Conservation (phyloP, 2,888 invertebrate species). For the Cataglyphis rosenhaueri region DNA sequence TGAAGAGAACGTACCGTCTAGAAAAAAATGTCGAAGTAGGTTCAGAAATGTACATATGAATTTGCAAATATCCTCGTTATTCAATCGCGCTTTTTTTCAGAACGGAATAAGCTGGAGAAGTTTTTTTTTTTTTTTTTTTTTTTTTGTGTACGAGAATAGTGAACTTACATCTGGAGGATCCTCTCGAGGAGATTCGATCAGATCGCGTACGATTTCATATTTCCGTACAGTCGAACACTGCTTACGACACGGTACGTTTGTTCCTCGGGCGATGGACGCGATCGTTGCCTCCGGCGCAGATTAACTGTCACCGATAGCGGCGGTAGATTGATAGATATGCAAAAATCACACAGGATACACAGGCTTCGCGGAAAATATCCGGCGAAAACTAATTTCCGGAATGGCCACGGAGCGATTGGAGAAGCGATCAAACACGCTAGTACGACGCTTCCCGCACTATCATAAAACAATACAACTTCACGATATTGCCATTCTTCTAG, state of each 20-base stretch:
- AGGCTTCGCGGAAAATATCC: slow-evolving; percentile 45
- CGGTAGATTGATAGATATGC: slow-evolving; percentile 46
- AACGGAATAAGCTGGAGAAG: neutral
- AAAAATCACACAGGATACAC: slow-evolving; percentile 41
- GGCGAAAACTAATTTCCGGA: slow-evolving; percentile 61
- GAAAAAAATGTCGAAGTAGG: neutral
- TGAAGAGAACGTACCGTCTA: neutral
- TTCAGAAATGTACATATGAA: neutral
- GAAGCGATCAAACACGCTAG: slow-evolving; percentile 49
- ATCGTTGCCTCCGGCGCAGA: slow-evolving; percentile 42
- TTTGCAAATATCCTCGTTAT: neutral
- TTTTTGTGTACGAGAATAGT: neutral
- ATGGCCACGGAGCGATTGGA: slow-evolving; percentile 53
- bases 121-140: neutral
- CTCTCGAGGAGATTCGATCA: neutral
- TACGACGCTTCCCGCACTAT: slow-evolving; percentile 48
- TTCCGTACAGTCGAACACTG: slow-evolving; percentile 1
- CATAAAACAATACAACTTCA: slow-evolving; percentile 57
- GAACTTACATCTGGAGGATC: neutral
- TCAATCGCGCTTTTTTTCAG: neutral
- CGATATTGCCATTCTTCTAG: slow-evolving; percentile 39
- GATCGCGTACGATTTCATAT: slow-evolving; percentile 3
- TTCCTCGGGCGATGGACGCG: slow-evolving; percentile 40
- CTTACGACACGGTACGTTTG: slow-evolving; percentile 31
- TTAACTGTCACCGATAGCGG: slow-evolving; percentile 45